Evolutionary conservation across 1,140 invertebrate genomes (phyloP).

Genomic region (Trypoxylus dichotomus): DNA sequence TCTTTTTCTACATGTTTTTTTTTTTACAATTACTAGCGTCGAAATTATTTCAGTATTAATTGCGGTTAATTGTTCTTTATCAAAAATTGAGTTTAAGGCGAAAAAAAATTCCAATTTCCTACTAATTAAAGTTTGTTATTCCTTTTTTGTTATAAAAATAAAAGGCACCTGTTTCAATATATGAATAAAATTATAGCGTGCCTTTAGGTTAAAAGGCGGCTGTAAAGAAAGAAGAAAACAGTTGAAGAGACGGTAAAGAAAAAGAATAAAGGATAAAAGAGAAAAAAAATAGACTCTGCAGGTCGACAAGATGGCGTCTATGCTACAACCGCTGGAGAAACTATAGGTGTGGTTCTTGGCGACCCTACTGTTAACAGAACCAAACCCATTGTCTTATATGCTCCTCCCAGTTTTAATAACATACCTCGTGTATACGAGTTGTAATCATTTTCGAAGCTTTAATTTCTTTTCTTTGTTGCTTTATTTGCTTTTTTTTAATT

Average conservation of each 20-base stretch:
- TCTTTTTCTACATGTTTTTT: too few relatives aligned
- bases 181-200: constrained; percentile 12
- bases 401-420: constrained; percentile 41
- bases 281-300: constrained; percentile 32
- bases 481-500: not conserved
- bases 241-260: constrained; percentile 37
- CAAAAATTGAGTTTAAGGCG: not conserved
- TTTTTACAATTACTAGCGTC: too few relatives aligned
- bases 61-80: too few relatives aligned
- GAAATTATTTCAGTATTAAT: too few relatives aligned
- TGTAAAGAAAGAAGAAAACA: not conserved
- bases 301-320: constrained; percentile 41
- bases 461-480: not conserved
- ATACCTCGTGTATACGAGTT: not conserved
- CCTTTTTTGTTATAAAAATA: constrained; percentile 8
- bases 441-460: not conserved
- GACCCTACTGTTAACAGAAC: constrained; percentile 37
- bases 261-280: constrained; percentile 32
- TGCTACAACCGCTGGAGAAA: constrained; percentile 37
- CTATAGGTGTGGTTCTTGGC: constrained; percentile 43
- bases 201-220: not conserved
- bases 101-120: constrained; percentile 4
- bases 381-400: constrained; percentile 45
- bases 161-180: constrained; percentile 18
- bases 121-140: constrained; percentile 7